phyloP scores from a whole-genome alignment of 1,140 invertebrate genomes.

The Hestina assimilis region DNA sequence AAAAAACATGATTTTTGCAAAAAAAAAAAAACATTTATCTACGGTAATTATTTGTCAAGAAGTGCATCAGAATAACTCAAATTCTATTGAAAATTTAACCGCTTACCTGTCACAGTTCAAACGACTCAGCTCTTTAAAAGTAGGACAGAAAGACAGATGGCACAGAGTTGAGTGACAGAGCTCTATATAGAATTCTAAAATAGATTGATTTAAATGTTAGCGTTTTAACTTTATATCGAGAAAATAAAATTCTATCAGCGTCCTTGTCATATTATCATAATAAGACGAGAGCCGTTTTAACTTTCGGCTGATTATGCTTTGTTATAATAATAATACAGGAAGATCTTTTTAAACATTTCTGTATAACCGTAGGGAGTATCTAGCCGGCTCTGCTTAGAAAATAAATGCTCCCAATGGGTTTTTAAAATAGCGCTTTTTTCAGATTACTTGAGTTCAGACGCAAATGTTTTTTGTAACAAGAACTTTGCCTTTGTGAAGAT shows the following conservation, averaged over 20 bases:
- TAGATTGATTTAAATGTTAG: neutral
- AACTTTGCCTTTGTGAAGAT: neutral
- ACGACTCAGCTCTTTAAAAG: too few relatives aligned
- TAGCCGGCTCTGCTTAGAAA: constrained; percentile 22
- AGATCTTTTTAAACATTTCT: constrained; percentile 30
- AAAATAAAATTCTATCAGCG: constrained; percentile 40
- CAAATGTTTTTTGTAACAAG: neutral
- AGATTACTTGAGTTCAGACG: constrained; percentile 1
- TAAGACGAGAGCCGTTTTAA: constrained; percentile 52
- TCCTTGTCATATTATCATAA: constrained; percentile 56
- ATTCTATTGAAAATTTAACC: too few relatives aligned
- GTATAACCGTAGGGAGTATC: constrained; percentile 21
- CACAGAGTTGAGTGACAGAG: too few relatives aligned
- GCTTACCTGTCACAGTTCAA: too few relatives aligned
- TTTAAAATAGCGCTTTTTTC: constrained; percentile 8
- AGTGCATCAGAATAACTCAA: too few relatives aligned
- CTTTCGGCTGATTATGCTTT: constrained; percentile 41
- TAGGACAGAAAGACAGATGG: too few relatives aligned
- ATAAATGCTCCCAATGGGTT: constrained; percentile 1
- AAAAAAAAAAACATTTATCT: too few relatives aligned
- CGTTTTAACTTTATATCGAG: neutral
- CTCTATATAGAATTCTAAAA: too few relatives aligned
- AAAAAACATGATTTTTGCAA: too few relatives aligned
- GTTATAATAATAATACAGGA: constrained; percentile 47
- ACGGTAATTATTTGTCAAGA: too few relatives aligned